A percentile compares a stretch with the other conserved stretches of the same genome.
These are phyloP conservation scores for Ormyrus labotus DNA, from an alignment of 2,888 invertebrate species.

Conservation along the genomic window DNA sequence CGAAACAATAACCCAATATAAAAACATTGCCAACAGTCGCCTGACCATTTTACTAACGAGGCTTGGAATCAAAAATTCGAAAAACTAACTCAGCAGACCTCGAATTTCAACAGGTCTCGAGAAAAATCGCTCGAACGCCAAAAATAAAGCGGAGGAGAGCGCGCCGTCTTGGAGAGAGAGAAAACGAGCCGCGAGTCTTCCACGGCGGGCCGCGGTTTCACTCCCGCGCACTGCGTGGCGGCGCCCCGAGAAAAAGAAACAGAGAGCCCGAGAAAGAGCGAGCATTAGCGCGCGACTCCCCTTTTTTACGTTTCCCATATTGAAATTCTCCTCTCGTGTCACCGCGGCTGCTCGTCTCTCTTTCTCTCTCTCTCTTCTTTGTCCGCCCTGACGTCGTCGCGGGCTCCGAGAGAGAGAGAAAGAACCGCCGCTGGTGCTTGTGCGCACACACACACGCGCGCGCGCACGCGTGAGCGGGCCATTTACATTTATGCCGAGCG, in stretches of 20 bases:
- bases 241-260: too few relatives aligned
- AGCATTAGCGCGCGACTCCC: constrained; percentile 15
- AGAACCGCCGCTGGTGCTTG: not conserved
- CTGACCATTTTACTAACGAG: too few relatives aligned
- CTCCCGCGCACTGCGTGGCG: too few relatives aligned
- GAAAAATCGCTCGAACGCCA: not conserved
- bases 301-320: constrained; percentile 29
- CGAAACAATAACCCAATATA: too few relatives aligned
- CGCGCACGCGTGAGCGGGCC: constrained; percentile 37
- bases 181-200: not conserved
- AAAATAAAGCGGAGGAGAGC: not conserved
- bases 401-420: too few relatives aligned
- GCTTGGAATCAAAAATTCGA: too few relatives aligned
- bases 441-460: not conserved
- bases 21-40: too few relatives aligned
- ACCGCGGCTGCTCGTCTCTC: not conserved
- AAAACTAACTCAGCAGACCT: not conserved
- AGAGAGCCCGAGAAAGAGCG: not conserved
- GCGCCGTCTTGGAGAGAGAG: not conserved
- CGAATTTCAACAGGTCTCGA: constrained; percentile 11
- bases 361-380: not conserved
- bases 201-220: not conserved
- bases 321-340: constrained; percentile 43
- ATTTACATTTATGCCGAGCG: constrained; percentile 53
- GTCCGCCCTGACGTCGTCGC: too few relatives aligned